Evolutionary conservation across 2,113 vertebrate species (phyloP), one percentile per base, ranked within the genome.

Genomic region (Melanostigma gelatinosum): DNA sequence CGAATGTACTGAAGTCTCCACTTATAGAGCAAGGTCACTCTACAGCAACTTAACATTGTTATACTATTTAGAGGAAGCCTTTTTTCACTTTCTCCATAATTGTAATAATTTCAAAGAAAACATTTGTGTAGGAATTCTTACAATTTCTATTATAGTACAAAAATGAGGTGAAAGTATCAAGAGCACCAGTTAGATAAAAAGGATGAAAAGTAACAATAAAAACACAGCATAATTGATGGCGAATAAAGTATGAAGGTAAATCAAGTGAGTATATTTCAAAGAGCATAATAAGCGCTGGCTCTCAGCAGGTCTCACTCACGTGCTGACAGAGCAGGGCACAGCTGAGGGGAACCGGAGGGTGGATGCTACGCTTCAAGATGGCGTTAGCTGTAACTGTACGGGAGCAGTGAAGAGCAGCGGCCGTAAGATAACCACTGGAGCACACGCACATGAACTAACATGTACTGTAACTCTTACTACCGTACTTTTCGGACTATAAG

Each of bases 1-100:
- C 42, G 8, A 62, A 73, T 58, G 50, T 48, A 65, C 60, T 68
- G 61, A 77, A 58, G 69, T 72, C 61, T 60, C 52, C 27, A n/a
- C n/a, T 57, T 50, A 55, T 24, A 64, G 20, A 64, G 62, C 82
- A 85, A 85, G 77, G 83, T 85, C 83, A 77, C 55, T 44, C 8
- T 11, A 13, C 24, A 15, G 34, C 20, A 22, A 36, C 62, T 38
- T 58, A 16, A 29, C 13, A 15, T 29, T 58, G 8, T 32, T 32
- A 58, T n/a, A 54, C 50, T 20, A 32, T 29, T 13, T 58, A 58
- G 16, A 61, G n/a, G 22, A 4, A 34, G 66, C 22, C 4, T 52
- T 8, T 66, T 34, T 52, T 48, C 20, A 34, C 10, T 22, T 69
- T 11, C 20, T 36, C 20, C 9, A 69, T 22, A 13, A 50, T 52